These are phyloP conservation scores for Sylvia borin DNA, from an alignment of 2,797 vertebrate species.

Conservation along the genomic window DNA sequence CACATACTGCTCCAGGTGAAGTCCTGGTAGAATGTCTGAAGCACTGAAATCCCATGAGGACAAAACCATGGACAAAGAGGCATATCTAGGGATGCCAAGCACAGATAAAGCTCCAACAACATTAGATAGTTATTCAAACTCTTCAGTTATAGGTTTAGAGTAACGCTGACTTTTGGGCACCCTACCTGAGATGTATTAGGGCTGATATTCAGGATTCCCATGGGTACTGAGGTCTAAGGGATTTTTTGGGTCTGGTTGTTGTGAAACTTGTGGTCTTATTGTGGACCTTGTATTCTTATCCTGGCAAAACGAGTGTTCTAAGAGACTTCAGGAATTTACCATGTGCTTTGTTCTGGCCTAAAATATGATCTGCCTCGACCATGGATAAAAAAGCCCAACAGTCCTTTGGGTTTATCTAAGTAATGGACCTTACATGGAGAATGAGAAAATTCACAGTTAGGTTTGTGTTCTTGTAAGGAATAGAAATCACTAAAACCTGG, in stretches of 20 bases:
- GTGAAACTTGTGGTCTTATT: neutral
- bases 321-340: neutral
- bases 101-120: neutral
- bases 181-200: neutral
- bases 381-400: neutral
- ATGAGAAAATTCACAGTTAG: neutral
- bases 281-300: neutral
- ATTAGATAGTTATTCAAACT: neutral
- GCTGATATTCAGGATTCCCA: neutral
- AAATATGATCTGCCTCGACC: neutral
- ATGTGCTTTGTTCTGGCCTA: neutral
- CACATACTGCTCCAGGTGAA: neutral
- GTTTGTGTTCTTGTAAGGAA: neutral
- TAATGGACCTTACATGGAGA: neutral
- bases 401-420: neutral
- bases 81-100: neutral
- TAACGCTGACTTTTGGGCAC: neutral
- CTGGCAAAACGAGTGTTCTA: neutral
- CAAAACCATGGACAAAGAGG: neutral
- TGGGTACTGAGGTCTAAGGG: neutral
- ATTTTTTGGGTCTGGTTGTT: neutral
- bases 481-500: neutral
- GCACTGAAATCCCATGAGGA: neutral
- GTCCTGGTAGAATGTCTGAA: neutral
- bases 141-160: neutral